Conservation (phyloP, 2,113 vertebrate genomes). For the Cisticola juncidis region DNA sequence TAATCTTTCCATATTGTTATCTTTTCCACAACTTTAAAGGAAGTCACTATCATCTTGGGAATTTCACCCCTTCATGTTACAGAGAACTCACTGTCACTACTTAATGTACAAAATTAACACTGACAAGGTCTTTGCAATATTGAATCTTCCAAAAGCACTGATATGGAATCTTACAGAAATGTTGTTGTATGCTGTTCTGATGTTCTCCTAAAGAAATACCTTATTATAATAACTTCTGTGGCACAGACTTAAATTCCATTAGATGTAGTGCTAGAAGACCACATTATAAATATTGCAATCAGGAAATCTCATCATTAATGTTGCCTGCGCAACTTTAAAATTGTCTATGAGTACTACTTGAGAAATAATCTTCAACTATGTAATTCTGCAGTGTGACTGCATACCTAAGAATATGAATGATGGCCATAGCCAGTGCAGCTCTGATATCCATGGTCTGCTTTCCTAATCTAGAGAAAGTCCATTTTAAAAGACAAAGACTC, state of each 20-base stretch:
- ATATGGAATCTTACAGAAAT: not conserved
- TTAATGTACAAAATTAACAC: not conserved
- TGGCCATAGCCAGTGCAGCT: not conserved
- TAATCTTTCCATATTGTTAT: slow-evolving; percentile 42
- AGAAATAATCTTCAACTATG: not conserved
- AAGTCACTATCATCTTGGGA: slow-evolving; percentile 36
- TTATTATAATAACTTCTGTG: not conserved
- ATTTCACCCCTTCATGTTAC: slow-evolving; percentile 18
- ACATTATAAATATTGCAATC: not conserved
- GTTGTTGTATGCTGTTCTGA: not conserved
- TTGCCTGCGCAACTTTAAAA: not conserved
- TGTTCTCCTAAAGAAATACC: not conserved
- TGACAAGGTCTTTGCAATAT: not conserved
- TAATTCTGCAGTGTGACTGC: not conserved
- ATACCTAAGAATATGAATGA: not conserved
- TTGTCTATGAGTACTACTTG: not conserved
- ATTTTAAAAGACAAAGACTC: not conserved
- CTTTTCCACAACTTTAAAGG: slow-evolving; percentile 41
- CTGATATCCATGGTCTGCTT: not conserved
- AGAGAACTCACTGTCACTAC: not conserved
- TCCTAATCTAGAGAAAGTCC: not conserved
- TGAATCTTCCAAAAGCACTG: not conserved
- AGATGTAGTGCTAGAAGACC: not conserved
- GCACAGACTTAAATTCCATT: not conserved
- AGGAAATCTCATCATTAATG: not conserved